These are phyloP conservation scores for Eristalis intricaria DNA, from an alignment of 2,888 invertebrate species.

Conservation along the genomic window DNA sequence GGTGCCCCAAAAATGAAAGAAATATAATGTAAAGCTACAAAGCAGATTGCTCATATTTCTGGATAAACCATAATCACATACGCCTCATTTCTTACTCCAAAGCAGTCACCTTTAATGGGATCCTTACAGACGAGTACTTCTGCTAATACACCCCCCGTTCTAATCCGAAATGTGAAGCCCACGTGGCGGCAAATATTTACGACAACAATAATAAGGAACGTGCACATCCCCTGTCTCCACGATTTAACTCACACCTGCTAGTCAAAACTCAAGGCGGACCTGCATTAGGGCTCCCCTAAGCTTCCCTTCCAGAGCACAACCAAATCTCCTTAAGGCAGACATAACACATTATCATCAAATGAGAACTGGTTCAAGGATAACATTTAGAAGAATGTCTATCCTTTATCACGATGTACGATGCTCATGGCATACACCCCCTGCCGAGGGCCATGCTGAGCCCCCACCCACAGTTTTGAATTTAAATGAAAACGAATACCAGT, in stretches of 20 bases:
- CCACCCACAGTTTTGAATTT: background rate
- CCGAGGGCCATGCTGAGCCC: background rate
- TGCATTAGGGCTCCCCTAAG: background rate
- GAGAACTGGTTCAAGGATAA: slow-evolving; percentile 4
- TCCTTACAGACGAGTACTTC: background rate
- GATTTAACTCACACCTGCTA: background rate
- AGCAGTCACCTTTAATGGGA: background rate
- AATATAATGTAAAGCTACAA: no score
- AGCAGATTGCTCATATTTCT: no score
- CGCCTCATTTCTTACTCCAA: no score
- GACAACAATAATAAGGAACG: background rate
- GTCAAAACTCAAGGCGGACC: background rate
- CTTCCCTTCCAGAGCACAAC: background rate
- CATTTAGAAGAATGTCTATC: background rate
- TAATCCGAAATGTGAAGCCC: background rate
- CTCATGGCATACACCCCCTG: background rate
- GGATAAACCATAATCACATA: no score
- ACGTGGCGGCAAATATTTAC: background rate
- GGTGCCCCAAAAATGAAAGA: no score
- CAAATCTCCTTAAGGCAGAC: background rate
- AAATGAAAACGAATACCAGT: slow-evolving; percentile 2
- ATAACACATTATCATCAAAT: background rate
- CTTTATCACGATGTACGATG: background rate
- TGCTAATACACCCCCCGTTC: background rate
- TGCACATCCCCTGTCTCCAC: background rate